Conservation (phyloP, 2,797 vertebrate species). For the Cheirogaleus major region DNA sequence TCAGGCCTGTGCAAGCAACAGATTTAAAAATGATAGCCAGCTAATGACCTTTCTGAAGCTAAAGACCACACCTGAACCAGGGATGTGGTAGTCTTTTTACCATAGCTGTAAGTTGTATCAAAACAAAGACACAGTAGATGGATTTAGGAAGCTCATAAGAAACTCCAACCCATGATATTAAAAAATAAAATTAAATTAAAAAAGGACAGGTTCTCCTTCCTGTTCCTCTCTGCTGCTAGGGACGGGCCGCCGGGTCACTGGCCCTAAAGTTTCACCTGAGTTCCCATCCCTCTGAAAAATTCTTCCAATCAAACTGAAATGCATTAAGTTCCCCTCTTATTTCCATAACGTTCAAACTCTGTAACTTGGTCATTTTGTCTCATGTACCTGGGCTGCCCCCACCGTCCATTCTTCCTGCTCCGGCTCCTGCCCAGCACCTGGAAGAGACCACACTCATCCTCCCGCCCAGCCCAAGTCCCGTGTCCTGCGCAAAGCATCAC, state of each 20-base stretch:
- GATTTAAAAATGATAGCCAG: slow-evolving; percentile 91
- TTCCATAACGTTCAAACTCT: background rate
- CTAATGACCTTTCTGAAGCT: slow-evolving; percentile 94
- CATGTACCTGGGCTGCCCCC: too few species aligned
- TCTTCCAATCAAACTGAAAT: background rate
- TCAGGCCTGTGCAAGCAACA: slow-evolving; percentile 83
- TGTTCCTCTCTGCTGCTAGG: too few species aligned
- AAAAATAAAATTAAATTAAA: background rate
- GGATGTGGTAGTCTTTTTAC: slow-evolving; percentile 36
- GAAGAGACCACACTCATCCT: background rate
- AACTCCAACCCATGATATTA: slow-evolving; percentile 59
- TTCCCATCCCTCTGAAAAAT: background rate
- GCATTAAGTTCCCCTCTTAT: background rate
- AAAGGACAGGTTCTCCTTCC: too few species aligned
- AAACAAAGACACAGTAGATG: slow-evolving; percentile 72
- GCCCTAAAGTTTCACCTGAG: background rate
- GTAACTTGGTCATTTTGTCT: background rate
- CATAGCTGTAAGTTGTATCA: slow-evolving; percentile 76
- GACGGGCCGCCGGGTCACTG: too few species aligned
- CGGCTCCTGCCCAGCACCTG: background rate
- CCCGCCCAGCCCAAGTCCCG: background rate
- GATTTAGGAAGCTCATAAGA: slow-evolving; percentile 72
- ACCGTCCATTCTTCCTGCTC: background rate
- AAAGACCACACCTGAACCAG: background rate
- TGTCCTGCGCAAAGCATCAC: background rate